A percentile compares a stretch with the other conserved stretches of the same genome.
Conservation (phyloP, 1,140 invertebrate genomes). For the Drosophila dunni region DNA sequence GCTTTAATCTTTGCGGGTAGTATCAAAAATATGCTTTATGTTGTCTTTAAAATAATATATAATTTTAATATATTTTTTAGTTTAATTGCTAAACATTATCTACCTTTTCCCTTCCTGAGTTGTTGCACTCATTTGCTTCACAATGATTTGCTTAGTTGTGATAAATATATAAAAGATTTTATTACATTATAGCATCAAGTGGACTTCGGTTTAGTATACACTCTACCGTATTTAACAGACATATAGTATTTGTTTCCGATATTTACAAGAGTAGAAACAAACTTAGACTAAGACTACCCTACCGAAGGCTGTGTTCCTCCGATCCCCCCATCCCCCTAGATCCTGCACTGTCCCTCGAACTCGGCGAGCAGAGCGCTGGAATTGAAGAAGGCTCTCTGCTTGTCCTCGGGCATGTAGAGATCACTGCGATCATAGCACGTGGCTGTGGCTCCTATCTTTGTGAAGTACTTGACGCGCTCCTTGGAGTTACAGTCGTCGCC, state of each 20-base stretch:
- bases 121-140: slow-evolving; percentile 21
- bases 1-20: slow-evolving; percentile 10
- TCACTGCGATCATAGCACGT: slow-evolving; percentile 97
- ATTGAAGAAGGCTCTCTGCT: slow-evolving; percentile 76
- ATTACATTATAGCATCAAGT: slow-evolving; percentile 28
- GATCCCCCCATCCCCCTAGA: slow-evolving; percentile 27
- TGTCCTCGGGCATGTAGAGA: slow-evolving; percentile 70
- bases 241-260: not conserved
- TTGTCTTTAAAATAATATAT: not conserved
- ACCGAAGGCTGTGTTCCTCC: slow-evolving; percentile 23
- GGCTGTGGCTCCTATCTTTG: slow-evolving; percentile 94
- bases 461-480: slow-evolving; percentile 92
- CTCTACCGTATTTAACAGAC: not conserved
- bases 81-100: not conserved
- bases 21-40: slow-evolving; percentile 34
- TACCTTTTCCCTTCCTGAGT: slow-evolving; percentile 13
- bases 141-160: slow-evolving; percentile 5
- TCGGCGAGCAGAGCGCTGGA: slow-evolving; percentile 67
- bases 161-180: slow-evolving; percentile 29
- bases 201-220: slow-evolving; percentile 11
- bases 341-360: slow-evolving; percentile 73
- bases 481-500: slow-evolving; percentile 97
- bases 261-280: slow-evolving; percentile 17
- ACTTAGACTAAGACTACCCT: slow-evolving; percentile 51
- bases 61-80: not conserved